phyloP scores from a whole-genome alignment of 2,888 invertebrate genomes.

The Fragum whitleyi region DNA sequence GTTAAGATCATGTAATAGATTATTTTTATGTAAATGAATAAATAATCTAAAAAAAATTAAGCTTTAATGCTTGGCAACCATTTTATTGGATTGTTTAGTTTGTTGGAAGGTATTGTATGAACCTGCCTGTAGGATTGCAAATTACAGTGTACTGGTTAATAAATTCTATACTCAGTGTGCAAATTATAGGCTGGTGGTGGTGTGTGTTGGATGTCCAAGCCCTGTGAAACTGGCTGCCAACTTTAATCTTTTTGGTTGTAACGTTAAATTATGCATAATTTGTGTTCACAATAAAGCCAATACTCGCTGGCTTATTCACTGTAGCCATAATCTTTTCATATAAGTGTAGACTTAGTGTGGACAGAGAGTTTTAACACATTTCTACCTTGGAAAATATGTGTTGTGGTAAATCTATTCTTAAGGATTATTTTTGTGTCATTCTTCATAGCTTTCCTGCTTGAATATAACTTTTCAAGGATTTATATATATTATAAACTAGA shows the following conservation, averaged over 20 bases:
- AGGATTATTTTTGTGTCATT: no score
- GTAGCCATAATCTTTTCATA: background rate
- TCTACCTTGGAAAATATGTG: background rate
- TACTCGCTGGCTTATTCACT: no score
- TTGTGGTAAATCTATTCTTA: background rate
- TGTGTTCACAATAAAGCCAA: background rate
- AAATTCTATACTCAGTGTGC: conserved; percentile 26
- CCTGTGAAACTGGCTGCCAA: conserved; percentile 6
- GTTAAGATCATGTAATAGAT: no score
- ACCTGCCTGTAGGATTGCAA: conserved; percentile 15
- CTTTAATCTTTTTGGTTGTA: background rate
- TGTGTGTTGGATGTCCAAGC: conserved; percentile 6
- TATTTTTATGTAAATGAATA: no score
- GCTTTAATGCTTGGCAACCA: no score
- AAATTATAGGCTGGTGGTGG: background rate
- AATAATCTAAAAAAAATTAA: no score
- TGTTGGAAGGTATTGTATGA: conserved; percentile 8
- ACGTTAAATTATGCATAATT: background rate
- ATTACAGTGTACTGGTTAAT: conserved; percentile 21
- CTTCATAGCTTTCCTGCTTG: no score
- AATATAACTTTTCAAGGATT: background rate
- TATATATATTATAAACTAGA: background rate
- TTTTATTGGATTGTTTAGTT: no score
- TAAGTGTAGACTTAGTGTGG: background rate
- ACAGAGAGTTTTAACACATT: background rate